These are phyloP conservation scores for Caenorhabditis elegans DNA, from an alignment of 1,140 invertebrate species.

Conservation along the genomic window DNA sequence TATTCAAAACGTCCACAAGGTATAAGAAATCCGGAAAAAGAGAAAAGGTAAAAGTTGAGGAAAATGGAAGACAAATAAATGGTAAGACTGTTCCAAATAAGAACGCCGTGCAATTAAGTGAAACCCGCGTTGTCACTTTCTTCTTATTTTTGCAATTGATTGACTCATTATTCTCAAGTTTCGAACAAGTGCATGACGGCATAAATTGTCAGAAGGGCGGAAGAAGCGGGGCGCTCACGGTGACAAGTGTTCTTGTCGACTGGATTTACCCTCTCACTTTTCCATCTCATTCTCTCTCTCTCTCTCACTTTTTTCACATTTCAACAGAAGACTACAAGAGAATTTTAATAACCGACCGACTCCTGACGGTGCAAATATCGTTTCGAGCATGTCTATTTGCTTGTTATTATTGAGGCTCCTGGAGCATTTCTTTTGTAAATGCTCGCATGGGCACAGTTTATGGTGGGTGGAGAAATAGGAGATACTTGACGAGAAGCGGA, in stretches of 20 bases:
- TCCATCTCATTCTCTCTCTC: no score
- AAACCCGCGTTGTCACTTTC: neutral
- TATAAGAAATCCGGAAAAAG: neutral
- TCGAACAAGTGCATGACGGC: slow-evolving; percentile 15
- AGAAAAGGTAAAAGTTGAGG: neutral
- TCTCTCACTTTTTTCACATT: neutral
- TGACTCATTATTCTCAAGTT: slow-evolving; percentile 27
- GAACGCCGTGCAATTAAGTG: slow-evolving; percentile 20
- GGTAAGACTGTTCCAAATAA: neutral
- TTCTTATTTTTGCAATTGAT: neutral
- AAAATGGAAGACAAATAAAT: neutral
- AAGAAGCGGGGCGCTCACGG: neutral
- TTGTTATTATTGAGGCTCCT: slow-evolving; percentile 8
- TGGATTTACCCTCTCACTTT: neutral
- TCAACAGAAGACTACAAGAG: neutral
- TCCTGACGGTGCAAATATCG: neutral
- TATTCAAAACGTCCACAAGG: no score
- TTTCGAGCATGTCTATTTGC: slow-evolving; percentile 14
- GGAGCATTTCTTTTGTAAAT: slow-evolving; percentile 14
- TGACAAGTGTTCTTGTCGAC: slow-evolving; percentile 29
- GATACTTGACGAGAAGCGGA: slow-evolving; percentile 16
- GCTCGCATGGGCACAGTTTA: slow-evolving; percentile 13
- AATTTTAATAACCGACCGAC: slow-evolving; percentile 12
- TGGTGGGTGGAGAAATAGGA: neutral
- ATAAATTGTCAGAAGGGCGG: neutral